Base-by-base conservation (phyloP, 2,797 vertebrate genomes). In the Podarcis lilfordi region DNA sequence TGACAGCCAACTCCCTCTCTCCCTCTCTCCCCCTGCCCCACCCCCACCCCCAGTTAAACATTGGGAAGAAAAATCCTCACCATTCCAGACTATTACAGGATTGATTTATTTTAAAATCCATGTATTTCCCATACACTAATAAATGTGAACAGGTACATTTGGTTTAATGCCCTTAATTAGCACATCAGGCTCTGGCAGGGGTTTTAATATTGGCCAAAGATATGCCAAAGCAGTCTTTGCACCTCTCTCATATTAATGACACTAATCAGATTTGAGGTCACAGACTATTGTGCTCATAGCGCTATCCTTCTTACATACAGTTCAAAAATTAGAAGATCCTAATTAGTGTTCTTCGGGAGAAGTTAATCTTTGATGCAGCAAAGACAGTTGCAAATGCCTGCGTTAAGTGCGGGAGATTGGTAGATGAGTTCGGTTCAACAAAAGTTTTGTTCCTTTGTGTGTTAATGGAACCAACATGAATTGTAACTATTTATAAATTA, bases 161-260 rank as follows among this genome's bases (percentile, higher is more conserved):
- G 90, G 91, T 94, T 95, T 87, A 80, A 69, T 50, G 78, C 83
- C 89, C 90, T 89, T 94, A 95, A 95, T 95, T 93, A 95, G 86
- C 80, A 92, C 92, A 91, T 89, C 89, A 88, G 83, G 90, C 71
- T 91, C 81, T 71, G 88, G 83, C 91, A 80, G 88, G 89, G 92
- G 68, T 32, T 93, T 91, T 89, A 82, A 93, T 93, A 93, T 89
- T 94, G 78, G 55, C 87, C 91, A 93, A 93, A 88, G 84, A 79
- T 90, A 92, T 59, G 87, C 80, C 88, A 87, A 66, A 23, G 29
- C 82, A 91, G 89, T 89, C 91, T 88, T 82, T 89, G 64, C 71
- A 81, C 86, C 64, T 92, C 85, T 90, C 55, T 77, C 86, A 0
- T 91, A 80, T 91, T 84, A 88, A 90, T 91, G 79, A 80, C 35